Conservation (phyloP, 1,140 invertebrate species). For the Tenebrio molitor region DNA sequence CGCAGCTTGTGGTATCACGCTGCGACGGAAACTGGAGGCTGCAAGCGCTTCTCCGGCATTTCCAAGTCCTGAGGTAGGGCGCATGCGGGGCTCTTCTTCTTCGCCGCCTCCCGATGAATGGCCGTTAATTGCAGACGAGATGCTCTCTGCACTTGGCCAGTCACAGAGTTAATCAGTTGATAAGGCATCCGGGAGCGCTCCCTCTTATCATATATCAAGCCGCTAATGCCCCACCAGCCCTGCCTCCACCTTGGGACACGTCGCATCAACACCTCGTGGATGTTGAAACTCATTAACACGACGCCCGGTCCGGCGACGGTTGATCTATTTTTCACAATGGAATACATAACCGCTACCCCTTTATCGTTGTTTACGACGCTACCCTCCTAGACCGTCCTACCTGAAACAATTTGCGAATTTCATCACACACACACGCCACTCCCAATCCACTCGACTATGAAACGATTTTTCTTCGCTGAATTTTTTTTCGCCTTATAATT, state of each 20-base stretch:
- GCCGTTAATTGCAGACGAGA: conserved; percentile 57
- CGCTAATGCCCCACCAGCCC: conserved; percentile 45
- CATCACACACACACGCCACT: conserved; percentile 25
- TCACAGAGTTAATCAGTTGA: conserved; percentile 57
- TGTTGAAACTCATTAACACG: conserved; percentile 43
- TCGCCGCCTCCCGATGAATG: conserved; percentile 54
- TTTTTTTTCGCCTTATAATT: conserved; percentile 9
- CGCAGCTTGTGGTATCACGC: conserved; percentile 52
- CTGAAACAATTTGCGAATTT: conserved; percentile 26
- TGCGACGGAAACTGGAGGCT: conserved; percentile 54
- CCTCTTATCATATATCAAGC: conserved; percentile 54
- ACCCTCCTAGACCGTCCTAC: conserved; percentile 9
- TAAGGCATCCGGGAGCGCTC: conserved; percentile 54
- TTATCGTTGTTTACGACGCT: conserved; percentile 29
- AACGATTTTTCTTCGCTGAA: conserved; percentile 3
- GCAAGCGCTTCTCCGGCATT: conserved; percentile 48
- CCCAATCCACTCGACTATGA: neutral
- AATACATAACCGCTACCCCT: conserved; percentile 24
- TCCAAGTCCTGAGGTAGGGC: conserved; percentile 41
- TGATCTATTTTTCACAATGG: conserved; percentile 40
- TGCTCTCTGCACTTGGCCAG: conserved; percentile 56
- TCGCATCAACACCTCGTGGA: conserved; percentile 47
- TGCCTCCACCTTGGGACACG: conserved; percentile 40
- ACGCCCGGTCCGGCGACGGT: conserved; percentile 15
- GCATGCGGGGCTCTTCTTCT: conserved; percentile 53